Evolutionary conservation across 2,888 invertebrate genomes (phyloP).

Genomic region (Charanyca ferruginea): DNA sequence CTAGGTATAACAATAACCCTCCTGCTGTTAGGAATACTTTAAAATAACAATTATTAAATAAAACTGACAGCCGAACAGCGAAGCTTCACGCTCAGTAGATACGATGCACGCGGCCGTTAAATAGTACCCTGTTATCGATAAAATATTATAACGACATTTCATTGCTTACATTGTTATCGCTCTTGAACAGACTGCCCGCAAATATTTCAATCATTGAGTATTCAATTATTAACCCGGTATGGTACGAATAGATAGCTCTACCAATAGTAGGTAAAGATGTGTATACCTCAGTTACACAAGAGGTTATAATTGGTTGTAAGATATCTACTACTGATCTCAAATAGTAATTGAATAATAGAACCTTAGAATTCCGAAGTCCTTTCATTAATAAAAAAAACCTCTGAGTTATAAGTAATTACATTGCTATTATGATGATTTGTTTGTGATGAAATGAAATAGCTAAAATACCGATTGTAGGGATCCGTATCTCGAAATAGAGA

Average conservation of each 20-base stretch:
- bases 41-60: background rate
- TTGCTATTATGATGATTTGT: background rate
- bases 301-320: background rate
- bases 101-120: background rate
- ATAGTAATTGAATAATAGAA: constrained; percentile 3
- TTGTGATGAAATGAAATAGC: background rate
- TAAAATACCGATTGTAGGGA: no score
- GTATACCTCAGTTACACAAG: constrained; percentile 5
- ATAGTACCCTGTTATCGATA: background rate
- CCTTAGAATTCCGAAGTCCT: background rate
- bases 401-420: background rate
- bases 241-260: background rate
- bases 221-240: constrained; percentile 1
- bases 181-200: constrained; percentile 4
- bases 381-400: background rate
- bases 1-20: no score
- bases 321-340: background rate
- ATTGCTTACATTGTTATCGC: constrained; percentile 12
- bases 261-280: background rate
- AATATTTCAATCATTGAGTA: constrained; percentile 13
- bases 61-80: background rate
- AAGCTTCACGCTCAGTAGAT: background rate
- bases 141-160: background rate
- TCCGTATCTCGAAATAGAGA: background rate
- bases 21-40: no score